Percentiles rank a stretch among this genome's conserved stretches.
These are phyloP conservation scores for Lithobius niger DNA, from an alignment of 1,140 invertebrate genomes.

Conservation along the genomic window DNA sequence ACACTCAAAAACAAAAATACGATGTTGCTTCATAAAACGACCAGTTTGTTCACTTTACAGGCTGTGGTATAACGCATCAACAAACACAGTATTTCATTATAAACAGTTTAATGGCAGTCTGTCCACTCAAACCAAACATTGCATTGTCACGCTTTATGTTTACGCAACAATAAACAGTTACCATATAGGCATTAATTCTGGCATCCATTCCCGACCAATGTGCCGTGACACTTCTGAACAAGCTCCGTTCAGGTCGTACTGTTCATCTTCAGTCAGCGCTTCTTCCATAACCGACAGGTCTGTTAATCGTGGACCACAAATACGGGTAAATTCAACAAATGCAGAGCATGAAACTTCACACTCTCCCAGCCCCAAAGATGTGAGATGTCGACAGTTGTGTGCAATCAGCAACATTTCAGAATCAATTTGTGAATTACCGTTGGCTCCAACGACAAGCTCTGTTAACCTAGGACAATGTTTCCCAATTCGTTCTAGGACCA, in stretches of 20 bases:
- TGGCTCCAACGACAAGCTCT: neutral
- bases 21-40: too few species aligned
- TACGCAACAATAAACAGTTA: too few species aligned
- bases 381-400: neutral
- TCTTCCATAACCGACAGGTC: neutral
- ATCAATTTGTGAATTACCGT: neutral
- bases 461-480: neutral
- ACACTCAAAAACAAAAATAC: too few species aligned
- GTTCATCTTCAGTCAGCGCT: neutral
- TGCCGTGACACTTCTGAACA: neutral
- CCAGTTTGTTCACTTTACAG: too few species aligned
- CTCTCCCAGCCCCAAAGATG: neutral
- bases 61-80: too few species aligned
- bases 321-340: neutral
- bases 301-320: neutral
- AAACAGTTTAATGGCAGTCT: too few species aligned
- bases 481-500: neutral
- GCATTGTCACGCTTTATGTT: too few species aligned
- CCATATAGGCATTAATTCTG: neutral
- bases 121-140: too few species aligned
- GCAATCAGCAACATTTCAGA: neutral
- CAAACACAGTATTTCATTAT: too few species aligned
- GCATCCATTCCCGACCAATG: neutral
- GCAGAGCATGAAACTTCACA: neutral
- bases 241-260: neutral